Base-by-base conservation (phyloP, 2,888 invertebrate species). In the Agrotis clavis region DNA sequence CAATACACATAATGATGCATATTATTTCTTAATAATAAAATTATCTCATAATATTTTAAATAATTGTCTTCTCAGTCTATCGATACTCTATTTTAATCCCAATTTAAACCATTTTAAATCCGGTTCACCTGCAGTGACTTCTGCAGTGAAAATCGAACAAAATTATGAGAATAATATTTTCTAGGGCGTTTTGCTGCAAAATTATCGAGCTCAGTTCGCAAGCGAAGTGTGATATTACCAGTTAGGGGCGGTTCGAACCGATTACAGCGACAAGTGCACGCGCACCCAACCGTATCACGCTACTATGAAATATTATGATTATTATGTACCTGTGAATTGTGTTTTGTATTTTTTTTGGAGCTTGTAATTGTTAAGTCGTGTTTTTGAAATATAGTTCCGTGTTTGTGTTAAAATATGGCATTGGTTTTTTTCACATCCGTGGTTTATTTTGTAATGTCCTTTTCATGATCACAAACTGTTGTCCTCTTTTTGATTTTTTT, bases 181-280 rank as follows among this genome's bases (percentile, higher is more conserved):
- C 86, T 77, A 81, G 83, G 84, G 79, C 84, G 77, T 73, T 85
- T 41, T 79, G 79, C 83, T 77, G 87, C 83, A 80, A 90, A 89
- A 91, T 92, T 90, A 90, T 77, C 74, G 78, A 66, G 70, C 51
- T 70, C 79, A 83, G 87, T 87, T 82, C 74, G 85, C 83, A 71
- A 73, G 70, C 84, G 80, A 88, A 91, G 91, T 90, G 92, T 89
- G 90, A 91, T 89, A 88, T 90, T 91, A 90, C 89, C 82, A 84
- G 88, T 76, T 84, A 79, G 77, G 88, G 91, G 92, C 90, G 91
- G 90, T 72, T 77, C 86, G 45, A 68, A 76, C 81, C 84, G 85
- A 87, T 88, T 87, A 90, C 79, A 73, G 84, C 81, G 86, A 87
- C 87, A 86, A 86, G 85, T 86, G 85, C 88, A 90, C 83, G 83